Evolutionary conservation across 2,888 invertebrate species (phyloP).

Genomic region (Agrochola circellaris): DNA sequence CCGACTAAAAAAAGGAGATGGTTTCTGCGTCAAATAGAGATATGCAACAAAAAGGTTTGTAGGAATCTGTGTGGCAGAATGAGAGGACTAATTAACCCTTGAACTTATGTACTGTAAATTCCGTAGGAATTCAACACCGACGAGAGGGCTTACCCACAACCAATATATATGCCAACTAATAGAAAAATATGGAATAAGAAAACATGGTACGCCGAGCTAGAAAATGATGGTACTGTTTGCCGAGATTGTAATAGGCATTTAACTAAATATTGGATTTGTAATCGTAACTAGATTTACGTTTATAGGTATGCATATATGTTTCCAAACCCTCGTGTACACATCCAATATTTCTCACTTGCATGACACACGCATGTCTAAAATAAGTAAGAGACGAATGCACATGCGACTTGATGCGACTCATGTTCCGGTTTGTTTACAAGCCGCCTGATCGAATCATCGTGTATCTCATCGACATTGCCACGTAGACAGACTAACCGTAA

Average conservation of each 20-base stretch:
- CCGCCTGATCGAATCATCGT: constrained; percentile 36
- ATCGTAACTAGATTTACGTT: background rate
- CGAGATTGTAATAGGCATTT: background rate
- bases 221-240: background rate
- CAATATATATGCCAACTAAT: background rate
- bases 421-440: constrained; percentile 57
- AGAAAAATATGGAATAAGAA: background rate
- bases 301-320: background rate
- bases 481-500: constrained; percentile 55
- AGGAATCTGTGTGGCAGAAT: constrained; percentile 1
- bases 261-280: background rate
- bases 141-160: background rate
- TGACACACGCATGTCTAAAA: constrained; percentile 41
- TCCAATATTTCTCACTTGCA: constrained; percentile 6
- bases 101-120: background rate
- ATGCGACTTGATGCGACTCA: constrained; percentile 29
- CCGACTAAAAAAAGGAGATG: too few relatives aligned
- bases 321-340: constrained; percentile 1
- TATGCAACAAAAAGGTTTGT: background rate
- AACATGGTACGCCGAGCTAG: background rate
- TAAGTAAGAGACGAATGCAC: constrained; percentile 31
- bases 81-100: background rate
- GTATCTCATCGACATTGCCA: constrained; percentile 53
- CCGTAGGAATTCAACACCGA: background rate
- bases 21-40: background rate